A percentile compares a stretch with the other conserved stretches of the same genome.
These are phyloP conservation scores for Bos javanicus DNA, from an alignment of 2,113 vertebrate genomes.

Conservation along the genomic window DNA sequence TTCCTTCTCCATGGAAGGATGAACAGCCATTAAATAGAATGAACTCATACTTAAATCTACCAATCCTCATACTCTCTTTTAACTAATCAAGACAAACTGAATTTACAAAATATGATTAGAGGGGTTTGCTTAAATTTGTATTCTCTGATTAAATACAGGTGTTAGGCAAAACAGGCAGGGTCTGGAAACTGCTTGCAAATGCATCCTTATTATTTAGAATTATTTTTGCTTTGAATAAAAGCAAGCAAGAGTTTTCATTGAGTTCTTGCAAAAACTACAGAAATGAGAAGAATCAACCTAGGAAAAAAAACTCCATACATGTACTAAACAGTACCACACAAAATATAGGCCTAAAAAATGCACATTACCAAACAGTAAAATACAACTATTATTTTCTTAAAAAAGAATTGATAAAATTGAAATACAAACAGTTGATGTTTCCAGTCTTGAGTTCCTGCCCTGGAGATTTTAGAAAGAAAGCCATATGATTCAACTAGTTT, in stretches of 20 bases:
- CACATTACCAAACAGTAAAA: not conserved
- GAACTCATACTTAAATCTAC: slow-evolving; percentile 41
- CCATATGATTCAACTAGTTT: not conserved
- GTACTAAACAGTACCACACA: not conserved
- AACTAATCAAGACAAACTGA: slow-evolving; percentile 54
- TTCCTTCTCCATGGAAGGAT: not conserved
- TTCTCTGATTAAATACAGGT: slow-evolving; percentile 64
- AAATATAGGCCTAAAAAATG: not conserved
- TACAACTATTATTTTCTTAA: not conserved
- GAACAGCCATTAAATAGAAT: slow-evolving; percentile 32
- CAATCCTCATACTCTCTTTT: slow-evolving; percentile 19
- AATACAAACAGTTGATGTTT: not conserved
- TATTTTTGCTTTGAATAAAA: slow-evolving; percentile 16
- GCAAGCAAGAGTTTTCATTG: not conserved
- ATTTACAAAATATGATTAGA: slow-evolving; percentile 63
- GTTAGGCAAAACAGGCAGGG: slow-evolving; percentile 41
- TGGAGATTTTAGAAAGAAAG: not conserved
- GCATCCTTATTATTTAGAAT: slow-evolving; percentile 16
- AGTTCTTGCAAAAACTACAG: not conserved
- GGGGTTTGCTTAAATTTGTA: slow-evolving; percentile 50
- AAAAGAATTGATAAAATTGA: not conserved
- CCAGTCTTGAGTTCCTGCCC: not conserved
- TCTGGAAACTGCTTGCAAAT: slow-evolving; percentile 25
- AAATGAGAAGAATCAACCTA: not conserved
- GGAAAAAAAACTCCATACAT: not conserved